These are phyloP conservation scores for Holothuria leucospilota DNA, from an alignment of 53 echinoderm and acorn worm species.

Conservation along the genomic window DNA sequence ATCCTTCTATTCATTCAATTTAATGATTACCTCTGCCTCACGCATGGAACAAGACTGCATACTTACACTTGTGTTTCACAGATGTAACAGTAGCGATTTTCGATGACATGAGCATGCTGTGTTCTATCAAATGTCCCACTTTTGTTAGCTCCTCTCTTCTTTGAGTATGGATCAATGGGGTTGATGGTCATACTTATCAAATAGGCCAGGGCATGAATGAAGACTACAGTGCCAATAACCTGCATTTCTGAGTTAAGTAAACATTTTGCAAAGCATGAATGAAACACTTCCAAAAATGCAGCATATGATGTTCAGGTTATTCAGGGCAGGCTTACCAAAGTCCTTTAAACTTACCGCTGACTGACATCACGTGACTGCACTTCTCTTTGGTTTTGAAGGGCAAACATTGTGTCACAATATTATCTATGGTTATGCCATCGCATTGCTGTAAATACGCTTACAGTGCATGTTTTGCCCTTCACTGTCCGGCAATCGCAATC, in stretches of 20 bases:
- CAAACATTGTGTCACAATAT: no score
- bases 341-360: no score
- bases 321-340: no score
- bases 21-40: no score
- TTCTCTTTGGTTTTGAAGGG: no score
- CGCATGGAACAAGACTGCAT: no score
- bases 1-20: no score
- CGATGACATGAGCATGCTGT: constrained; percentile 89
- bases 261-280: neutral
- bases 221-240: constrained; percentile 75
- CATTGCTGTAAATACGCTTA: no score
- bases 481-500: no score
- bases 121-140: constrained; percentile 78
- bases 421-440: no score
- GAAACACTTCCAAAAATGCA: neutral
- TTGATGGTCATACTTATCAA: constrained; percentile 79
- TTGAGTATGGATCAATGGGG: constrained; percentile 78
- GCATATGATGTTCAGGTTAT: neutral
- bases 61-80: constrained; percentile 97
- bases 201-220: constrained; percentile 78
- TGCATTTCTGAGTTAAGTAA: constrained; percentile 50
- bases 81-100: constrained; percentile 92
- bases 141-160: constrained; percentile 36
- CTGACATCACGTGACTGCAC: no score
- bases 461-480: no score